Evolutionary conservation across 2,888 invertebrate species (phyloP), one percentile per base, ranked within the genome.

Genomic region (Mimachlamys varia): DNA sequence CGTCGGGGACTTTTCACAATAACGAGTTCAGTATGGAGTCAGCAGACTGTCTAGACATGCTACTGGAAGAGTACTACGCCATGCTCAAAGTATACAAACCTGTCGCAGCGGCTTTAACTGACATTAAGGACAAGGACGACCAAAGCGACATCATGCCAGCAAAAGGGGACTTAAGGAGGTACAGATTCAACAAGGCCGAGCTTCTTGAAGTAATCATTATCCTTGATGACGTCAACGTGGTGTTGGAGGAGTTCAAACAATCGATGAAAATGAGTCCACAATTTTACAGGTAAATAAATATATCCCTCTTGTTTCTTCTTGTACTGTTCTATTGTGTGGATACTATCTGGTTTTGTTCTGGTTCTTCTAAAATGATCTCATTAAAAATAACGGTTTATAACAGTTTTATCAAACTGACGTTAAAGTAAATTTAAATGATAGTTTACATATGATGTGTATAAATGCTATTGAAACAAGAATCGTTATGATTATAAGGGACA

Each of bases 1-100:
- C 89, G 37, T 87, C 89, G 27, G 87, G 87, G 10, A 76, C 89
- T 7, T 89, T 89, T 49, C 44, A 87, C 17, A 50, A 89, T n/a
- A 33, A 87, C 19, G 44, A 87, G 38, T 49, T 44, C 5, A 62
- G 50, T 7, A 87, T 87, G 76, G 49, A 38, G n/a, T 33, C 58
- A 10, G 17, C n/a, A 4, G 33, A 62, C 27, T 89, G 89, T 89
- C n/a, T 89, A 19, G 49, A 22, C 0, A 87, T 33, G 33, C 27
- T 89, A 37, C 49, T 89, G 49, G 19, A 22, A 7, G 49, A 38
- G 7, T 89, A 89, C 49, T 38, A 89, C 15, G 38, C 44, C 10
- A 33, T 89, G 50, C 27, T 76, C 4, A 38, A 27, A 5, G 76
- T 76, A 87, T 87, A 89, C 87, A 17, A 27, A 27, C 0, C 13